Base-by-base conservation (phyloP, 1,140 invertebrate species). In the Leptinotarsa texana region DNA sequence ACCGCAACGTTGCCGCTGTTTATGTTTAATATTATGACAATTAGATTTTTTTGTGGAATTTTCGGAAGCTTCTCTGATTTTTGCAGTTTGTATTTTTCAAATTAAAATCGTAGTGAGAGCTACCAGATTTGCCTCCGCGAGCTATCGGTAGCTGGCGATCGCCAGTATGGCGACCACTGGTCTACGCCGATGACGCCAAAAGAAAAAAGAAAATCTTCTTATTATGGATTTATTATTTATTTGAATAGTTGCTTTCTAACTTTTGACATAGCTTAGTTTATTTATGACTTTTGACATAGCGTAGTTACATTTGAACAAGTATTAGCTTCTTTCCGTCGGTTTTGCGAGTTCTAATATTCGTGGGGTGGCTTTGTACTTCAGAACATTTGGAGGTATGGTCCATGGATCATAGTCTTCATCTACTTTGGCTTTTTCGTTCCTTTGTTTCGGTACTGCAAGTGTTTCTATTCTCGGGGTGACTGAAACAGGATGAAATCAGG, bases 351-450 rank as follows among this genome's bases (percentile, higher is more conserved):
- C 85, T 62, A 86, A 79, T 57, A 87, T 86, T 15, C 87, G 82
- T 15, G 86, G 84, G 42, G 86, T 85, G 21, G 87, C 79, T 72
- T 86, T 86, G 63, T 86, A 86, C 72, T 87, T 88, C n/a, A 87
- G 79, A 1, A 86, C 87, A 65, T 80, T 82, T 33, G 78, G 80
- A 11, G 79, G 78, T 70, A 85, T 83, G 11, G 79, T 73, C 77
- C 82, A 84, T 0, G 84, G 80, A 76, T 84, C 79, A 33, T 82
- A 81, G 63, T 82, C 66, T 69, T 84, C 82, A 21, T 78, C 74
- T 47, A 81, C 83, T 66, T 75, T 77, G 18, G 78, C 76, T 33
- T 76, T 75, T 67, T 79, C 80, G 61, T 73, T 79, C 33, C 75
- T 72, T 49, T 77, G 65, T 49, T 80, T 83, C 3, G 83, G 82